Base-by-base conservation (phyloP, 2,888 invertebrate genomes). In the Pterobdella sp. region DNA sequence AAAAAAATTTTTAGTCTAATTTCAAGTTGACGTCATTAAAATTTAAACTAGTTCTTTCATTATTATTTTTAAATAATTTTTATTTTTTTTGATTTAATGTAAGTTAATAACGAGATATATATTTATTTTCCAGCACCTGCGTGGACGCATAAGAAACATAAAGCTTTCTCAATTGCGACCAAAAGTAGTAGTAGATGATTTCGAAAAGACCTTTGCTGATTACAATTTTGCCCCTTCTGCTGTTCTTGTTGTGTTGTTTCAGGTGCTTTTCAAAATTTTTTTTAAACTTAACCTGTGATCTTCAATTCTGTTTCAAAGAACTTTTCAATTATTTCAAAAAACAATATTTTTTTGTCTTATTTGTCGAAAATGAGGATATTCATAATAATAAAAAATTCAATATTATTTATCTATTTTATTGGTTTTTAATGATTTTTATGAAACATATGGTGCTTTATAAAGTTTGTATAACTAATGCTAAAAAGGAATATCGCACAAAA, bases 151-250 rank as follows among this genome's bases (percentile, higher is more conserved):
- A 26, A 56, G 26, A 26, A 56, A 22, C n/a, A 56, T 56, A 22
- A 56, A 56, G 60, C 26, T 56, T 26, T 56, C 56, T 42, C 92
- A 90, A 84, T 92, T 92, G 0, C 87, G 90, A 7, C 87, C 89
- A 69, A 89, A 89, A 79, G 88, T 91, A 78, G 85, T 22, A 3
- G 26, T 86, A 0, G 79, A 79, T 26, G 83, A 83, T 1, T 89
- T 89, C 68, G 84, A 85, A 69, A 65, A 76, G 36, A 88, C 88
- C 0, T 84, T 92, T 31, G 81, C 86, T 0, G 88, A 88, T n/a
- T 84, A 92, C 71, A 86, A 88, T 75, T 86, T 93, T 73, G 88
- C 88, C 29, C 92, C 92, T 0, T 89, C 89, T 3, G 89, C 91
- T 7, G 90, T 90, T 0, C 83, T 92, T 72, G 85, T 92, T 67